Conservation (phyloP, 2,113 vertebrate genomes). For the Spheniscus mendiculus region DNA sequence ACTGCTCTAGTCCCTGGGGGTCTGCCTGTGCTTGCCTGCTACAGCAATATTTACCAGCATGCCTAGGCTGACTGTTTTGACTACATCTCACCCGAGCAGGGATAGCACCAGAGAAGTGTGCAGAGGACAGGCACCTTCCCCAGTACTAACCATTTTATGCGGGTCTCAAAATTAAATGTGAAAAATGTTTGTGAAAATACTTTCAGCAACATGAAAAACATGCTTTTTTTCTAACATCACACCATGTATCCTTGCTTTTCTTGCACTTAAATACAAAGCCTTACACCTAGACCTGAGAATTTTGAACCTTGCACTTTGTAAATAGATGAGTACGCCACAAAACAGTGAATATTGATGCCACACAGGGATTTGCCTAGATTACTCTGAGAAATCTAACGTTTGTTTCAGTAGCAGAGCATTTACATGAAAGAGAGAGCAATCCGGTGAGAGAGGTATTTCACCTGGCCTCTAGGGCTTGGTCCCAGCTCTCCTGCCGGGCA, state of each 20-base stretch:
- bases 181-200: not conserved
- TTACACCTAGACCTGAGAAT: not conserved
- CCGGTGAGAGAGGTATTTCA: not conserved
- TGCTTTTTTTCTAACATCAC: not conserved
- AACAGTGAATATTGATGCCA: not conserved
- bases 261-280: not conserved
- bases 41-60: not conserved
- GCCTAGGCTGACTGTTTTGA: not conserved
- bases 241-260: not conserved
- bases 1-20: not conserved
- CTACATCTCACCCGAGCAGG: not conserved
- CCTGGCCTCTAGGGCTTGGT: not conserved
- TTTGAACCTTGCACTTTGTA: not conserved
- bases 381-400: not conserved
- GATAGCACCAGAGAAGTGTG: not conserved
- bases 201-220: not conserved
- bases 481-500: not conserved
- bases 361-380: not conserved
- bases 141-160: not conserved
- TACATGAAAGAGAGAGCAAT: not conserved
- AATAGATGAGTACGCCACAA: not conserved
- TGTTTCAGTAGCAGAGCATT: not conserved
- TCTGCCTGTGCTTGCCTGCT: not conserved
- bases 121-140: not conserved
- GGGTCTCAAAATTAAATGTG: not conserved